Base-by-base conservation (phyloP, 2,113 vertebrate species). In the Scartelaos histophorus region DNA sequence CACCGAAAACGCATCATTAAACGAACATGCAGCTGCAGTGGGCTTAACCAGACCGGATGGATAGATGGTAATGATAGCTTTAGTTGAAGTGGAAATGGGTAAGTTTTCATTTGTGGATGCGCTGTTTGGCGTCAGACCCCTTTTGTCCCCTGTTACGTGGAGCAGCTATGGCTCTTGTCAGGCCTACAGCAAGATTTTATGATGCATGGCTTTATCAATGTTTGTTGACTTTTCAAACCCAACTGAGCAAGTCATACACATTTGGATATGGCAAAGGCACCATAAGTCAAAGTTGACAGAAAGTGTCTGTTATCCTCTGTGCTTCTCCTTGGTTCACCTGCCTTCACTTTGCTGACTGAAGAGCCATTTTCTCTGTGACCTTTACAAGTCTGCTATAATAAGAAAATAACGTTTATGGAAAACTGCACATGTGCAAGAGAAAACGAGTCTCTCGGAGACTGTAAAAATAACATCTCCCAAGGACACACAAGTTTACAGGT, bases 1-100 rank as follows among this genome's bases (percentile, higher is more conserved):
- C 67, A 69, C 65, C 60, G 73, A 83, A 84, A 82, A 56, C 61
- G 66, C 84, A 90, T 93, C 88, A 89, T 92, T 93, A 92, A 78
- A 82, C 69, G 70, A 70, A 67, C 22, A 75, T 12, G 24, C 58
- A 43, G 57, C 25, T 60, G 64, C 47, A 56, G 38, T 45, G 58
- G 74, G 64, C 58, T 77, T 76, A 82, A 75, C 62, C 78, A 79
- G 70, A 67, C 66, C 24, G 78, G 67, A 72, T 22, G 54, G 65
- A 22, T 68, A 73, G 65, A 69, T 70, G 66, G 67, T 81, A 86
- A 88, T 80, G 74, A 77, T 78, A 62, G 56, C 66, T 79, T 71
- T 68, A 75, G 70, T 76, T 75, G 34, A 45, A 45, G 62, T 7
- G 6, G 72, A 69, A 71, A 29, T 62, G 53, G 73, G 67, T 74